Evolutionary conservation across 2,888 invertebrate genomes (phyloP), one percentile per base, ranked within the genome.

Genomic region (Strigamia transsilvanica): DNA sequence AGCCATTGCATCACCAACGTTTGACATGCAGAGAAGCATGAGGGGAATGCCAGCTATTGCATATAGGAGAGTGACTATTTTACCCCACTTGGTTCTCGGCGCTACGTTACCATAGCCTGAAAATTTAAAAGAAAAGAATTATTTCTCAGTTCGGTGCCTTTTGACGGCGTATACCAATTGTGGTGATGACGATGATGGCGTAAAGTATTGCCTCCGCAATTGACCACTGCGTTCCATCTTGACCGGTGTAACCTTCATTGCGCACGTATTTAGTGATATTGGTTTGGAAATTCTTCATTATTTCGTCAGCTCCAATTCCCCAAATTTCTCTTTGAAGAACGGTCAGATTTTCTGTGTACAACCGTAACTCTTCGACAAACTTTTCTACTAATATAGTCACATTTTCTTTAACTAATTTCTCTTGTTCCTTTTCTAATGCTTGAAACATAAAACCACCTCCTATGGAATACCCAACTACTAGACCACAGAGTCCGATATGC

Each of bases 121-220:
- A 88, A 87, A 81, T 10, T 38, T 2, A 18, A n/a, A 13, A 18
- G n/a, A 34, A 34, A 18, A 73, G n/a, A 13, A 73, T 73, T 73
- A 18, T 73, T 73, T 32, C 15, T 73, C 4, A 80, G 5, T 15
- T 56, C 12, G 15, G 7, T 77, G 4, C 0, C n/a, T 15, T 46
- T 46, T 46, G n/a, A 46, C 13, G 9, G 12, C 32, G 23, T 1
- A 91, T 87, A 96, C 97, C 97, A 85, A 97, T 97, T 46, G 97
- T 97, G 82, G 97, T 97, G 88, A 97, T 97, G 85, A 97, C 96
- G 85, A 97, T 96, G 87, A 98, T 97, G 85, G 96, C 96, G 90
- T 97, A 97, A 89, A 97, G 95, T 23, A 98, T 90, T 0, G 97
- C 94, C 15, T 97, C 97, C 27, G 88, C 86, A 83, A 87, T 88